Evolutionary conservation across 2,888 invertebrate species (phyloP), one percentile per base, ranked within the genome.

Genomic region (Parascotia fuliginaria): DNA sequence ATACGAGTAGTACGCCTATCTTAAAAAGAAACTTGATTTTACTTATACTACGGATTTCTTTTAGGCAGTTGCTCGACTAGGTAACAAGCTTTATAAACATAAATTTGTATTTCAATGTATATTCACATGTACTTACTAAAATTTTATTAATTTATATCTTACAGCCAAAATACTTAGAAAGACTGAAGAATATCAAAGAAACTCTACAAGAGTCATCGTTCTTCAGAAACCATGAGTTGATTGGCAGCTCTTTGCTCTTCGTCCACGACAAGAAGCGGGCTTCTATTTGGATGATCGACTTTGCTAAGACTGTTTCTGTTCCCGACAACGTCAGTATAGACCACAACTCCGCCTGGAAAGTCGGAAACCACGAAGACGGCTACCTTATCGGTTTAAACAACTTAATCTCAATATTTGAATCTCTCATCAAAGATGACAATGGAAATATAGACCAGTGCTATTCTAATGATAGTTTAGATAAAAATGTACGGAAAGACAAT

Each of bases 271-370:
- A 95, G 46, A 94, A 94, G 63, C 96, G 95, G 79, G 97, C 98
- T 19, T 97, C 97, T 56, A 95, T 98, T 9, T 99, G 99, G 99
- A 94, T 99, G 92, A 99, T 99, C 65, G 99, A 99, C 88, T 99
- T 99, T 81, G 98, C 99, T 38, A 99, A 99, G 90, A 98, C 98
- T 0, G 94, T 97, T 36, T 94, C 95, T 9, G 93, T 98, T 28
- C 97, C 98, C 0, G 93, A 94, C 0, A 94, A 95, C 55, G 89
- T 96, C 54, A 92, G 83, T 29, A 96, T 98, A 50, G 94, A 95
- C 73, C 98, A 98, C 85, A 94, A 94, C 56, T 94, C 95, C 14
- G 95, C 95, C 42, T 98, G 98, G 98, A 95, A 95, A 77, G 98
- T 98, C 53, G 98, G 98, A 32, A 98, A 98, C 86, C 98, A 98